phyloP scores from a whole-genome alignment of 1,140 invertebrate genomes.

The Pristionchus pacificus region DNA sequence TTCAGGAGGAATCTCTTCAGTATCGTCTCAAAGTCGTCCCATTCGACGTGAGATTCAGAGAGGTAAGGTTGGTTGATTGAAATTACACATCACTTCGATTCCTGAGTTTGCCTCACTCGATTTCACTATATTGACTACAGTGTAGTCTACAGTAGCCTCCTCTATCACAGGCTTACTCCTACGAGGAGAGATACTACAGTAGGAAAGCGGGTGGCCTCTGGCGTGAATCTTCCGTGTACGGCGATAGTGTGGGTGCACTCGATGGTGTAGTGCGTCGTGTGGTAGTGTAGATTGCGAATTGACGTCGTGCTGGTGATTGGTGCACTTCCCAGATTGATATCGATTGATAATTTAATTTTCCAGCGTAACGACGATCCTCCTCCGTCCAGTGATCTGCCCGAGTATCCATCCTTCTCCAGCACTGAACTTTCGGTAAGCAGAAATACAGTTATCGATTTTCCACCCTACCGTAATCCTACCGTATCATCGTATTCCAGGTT shows the following conservation, averaged over 20 bases:
- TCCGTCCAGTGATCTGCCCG: slow-evolving; percentile 28
- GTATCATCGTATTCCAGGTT: slow-evolving; percentile 22
- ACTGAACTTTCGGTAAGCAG: slow-evolving; percentile 33
- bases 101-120: background rate
- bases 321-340: too few relatives aligned
- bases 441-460: too few relatives aligned
- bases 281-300: too few relatives aligned
- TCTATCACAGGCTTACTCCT: background rate
- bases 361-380: too few relatives aligned
- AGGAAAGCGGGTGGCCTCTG: background rate
- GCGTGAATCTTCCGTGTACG: background rate
- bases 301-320: too few relatives aligned
- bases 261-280: too few relatives aligned
- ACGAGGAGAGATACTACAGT: background rate
- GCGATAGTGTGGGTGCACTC: background rate
- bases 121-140: too few relatives aligned
- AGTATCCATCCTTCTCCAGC: slow-evolving; percentile 32
- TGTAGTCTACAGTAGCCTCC: background rate
- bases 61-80: slow-evolving; percentile 18
- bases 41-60: slow-evolving; percentile 30
- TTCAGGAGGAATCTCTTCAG: background rate
- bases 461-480: background rate
- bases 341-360: too few relatives aligned
- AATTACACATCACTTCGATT: background rate
- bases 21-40: slow-evolving; percentile 25